These are phyloP conservation scores for Aplodontia rufa DNA, from an alignment of 2,113 vertebrate genomes.

Conservation along the genomic window DNA sequence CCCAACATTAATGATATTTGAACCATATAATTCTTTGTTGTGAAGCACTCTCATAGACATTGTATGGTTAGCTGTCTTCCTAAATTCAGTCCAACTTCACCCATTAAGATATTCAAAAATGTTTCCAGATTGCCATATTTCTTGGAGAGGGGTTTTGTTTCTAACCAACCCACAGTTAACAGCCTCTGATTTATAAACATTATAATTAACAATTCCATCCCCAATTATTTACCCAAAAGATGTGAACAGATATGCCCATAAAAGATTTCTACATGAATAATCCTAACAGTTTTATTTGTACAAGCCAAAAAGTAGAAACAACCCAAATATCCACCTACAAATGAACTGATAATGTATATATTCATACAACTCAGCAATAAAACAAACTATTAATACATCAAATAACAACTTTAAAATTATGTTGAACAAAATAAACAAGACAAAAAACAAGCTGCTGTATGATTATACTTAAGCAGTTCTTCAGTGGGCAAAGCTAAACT, in stretches of 20 bases:
- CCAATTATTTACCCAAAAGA: not conserved
- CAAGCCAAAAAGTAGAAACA: not conserved
- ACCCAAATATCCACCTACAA: not conserved
- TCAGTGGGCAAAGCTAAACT: not conserved
- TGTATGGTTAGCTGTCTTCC: not conserved
- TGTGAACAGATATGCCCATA: not conserved
- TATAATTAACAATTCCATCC: not conserved
- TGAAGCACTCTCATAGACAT: not conserved
- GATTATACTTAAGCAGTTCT: slow-evolving; percentile 15
- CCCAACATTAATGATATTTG: not conserved
- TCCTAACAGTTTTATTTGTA: not conserved
- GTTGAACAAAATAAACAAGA: not conserved
- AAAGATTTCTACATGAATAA: not conserved
- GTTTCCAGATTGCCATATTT: not conserved
- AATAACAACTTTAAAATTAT: not conserved
- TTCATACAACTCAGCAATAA: not conserved
- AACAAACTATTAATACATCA: not conserved
- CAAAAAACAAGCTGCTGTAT: not conserved
- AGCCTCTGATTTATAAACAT: not conserved
- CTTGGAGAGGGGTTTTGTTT: too few species aligned
- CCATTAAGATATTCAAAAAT: not conserved
- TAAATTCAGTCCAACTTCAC: not conserved
- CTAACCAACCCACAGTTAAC: not conserved
- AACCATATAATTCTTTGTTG: not conserved
- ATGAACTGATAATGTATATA: not conserved